Conservation (phyloP, 2,113 vertebrate genomes). For the Cichladusa arquata region DNA sequence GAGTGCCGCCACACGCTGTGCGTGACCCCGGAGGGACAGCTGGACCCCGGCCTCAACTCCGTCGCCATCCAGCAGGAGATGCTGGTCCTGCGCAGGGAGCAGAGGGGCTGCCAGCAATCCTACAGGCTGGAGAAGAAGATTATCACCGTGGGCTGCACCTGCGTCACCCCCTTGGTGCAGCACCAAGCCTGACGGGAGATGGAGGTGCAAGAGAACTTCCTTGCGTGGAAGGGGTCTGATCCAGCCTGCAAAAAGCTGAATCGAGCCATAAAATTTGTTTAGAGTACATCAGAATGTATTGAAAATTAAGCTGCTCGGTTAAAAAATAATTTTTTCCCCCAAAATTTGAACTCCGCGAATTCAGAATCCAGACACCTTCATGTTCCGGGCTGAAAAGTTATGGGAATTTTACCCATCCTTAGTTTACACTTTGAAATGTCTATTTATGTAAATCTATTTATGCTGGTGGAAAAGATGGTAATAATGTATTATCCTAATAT, state of each 20-base stretch:
- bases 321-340: not conserved
- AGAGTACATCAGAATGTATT: not conserved
- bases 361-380: not conserved
- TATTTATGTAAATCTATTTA: slow-evolving; percentile 60
- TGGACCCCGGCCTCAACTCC: slow-evolving; percentile 61
- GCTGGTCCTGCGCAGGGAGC: slow-evolving; percentile 64
- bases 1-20: slow-evolving; percentile 58
- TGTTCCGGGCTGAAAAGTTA: not conserved
- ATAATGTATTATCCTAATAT: not conserved
- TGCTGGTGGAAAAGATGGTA: not conserved
- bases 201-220: rapidly evolving
- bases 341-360: not conserved
- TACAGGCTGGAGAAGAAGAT: slow-evolving; percentile 70
- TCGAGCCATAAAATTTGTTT: not conserved
- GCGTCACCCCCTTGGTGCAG: slow-evolving; percentile 58
- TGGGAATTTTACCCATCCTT: not conserved
- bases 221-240: rapidly evolving
- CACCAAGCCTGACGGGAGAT: not conserved
- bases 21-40: not conserved
- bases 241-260: not conserved
- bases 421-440: not conserved
- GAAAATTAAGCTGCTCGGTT: rapidly evolving
- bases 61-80: slow-evolving; percentile 74
- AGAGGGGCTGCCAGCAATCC: slow-evolving; percentile 37
- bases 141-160: slow-evolving; percentile 74